These are phyloP conservation scores for Xylota segnis DNA, from an alignment of 2,888 invertebrate species.

Conservation along the genomic window DNA sequence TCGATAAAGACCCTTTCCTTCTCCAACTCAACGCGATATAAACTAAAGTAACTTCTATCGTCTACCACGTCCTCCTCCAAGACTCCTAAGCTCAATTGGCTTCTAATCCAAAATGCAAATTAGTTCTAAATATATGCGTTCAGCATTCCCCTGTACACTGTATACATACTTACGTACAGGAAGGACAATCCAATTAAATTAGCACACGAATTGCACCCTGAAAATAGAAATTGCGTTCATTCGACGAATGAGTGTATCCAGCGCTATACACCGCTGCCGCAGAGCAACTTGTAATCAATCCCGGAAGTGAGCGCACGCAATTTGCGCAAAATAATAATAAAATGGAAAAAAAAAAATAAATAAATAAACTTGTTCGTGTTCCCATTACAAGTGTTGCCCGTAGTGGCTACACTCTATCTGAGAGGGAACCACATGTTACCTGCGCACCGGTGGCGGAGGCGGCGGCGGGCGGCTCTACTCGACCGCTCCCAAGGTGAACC, in stretches of 20 bases:
- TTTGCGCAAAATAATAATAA: constrained; percentile 62
- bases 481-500: constrained; percentile 76
- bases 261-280: background rate
- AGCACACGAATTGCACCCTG: constrained; percentile 53
- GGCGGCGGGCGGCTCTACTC: constrained; percentile 31
- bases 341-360: constrained; percentile 21
- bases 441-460: constrained; percentile 14
- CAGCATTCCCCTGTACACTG: constrained; percentile 1
- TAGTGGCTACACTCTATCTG: constrained; percentile 25
- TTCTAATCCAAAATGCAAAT: constrained; percentile 58
- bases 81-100: background rate
- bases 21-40: background rate
- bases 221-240: constrained; percentile 42
- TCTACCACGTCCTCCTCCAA: background rate
- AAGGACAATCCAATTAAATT: constrained; percentile 71
- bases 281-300: constrained; percentile 64
- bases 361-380: constrained; percentile 61
- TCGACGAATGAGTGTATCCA: background rate
- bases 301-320: constrained; percentile 73
- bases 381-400: constrained; percentile 34
- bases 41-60: background rate
- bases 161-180: constrained; percentile 3
- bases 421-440: constrained; percentile 46
- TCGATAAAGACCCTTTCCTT: background rate
- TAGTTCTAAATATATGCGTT: constrained; percentile 19